Evolutionary conservation across 1,140 invertebrate species (phyloP).

Genomic region (Pollicipes pollicipes): DNA sequence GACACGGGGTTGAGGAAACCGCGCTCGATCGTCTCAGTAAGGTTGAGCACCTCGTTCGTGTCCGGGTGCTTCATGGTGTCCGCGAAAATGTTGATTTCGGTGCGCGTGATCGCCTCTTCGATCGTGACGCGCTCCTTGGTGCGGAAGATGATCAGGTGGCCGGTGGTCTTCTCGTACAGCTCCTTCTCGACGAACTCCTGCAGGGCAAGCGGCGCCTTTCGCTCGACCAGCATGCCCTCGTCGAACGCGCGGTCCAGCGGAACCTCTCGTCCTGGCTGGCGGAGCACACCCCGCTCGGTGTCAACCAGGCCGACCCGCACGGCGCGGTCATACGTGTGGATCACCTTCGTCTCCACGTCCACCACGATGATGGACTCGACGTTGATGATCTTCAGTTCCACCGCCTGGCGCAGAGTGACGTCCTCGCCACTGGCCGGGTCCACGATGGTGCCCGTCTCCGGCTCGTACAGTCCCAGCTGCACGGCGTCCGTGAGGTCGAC

Average conservation of each 20-base stretch:
- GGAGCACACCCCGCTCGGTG: conserved; percentile 44
- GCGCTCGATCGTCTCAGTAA: conserved; percentile 59
- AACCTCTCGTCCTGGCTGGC: conserved; percentile 39
- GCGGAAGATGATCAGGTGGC: conserved; percentile 43
- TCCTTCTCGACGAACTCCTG: conserved; percentile 69
- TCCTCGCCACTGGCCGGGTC: background rate
- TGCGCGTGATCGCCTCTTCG: conserved; percentile 54
- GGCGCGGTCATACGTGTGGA: conserved; percentile 5
- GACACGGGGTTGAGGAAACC: conserved; percentile 62
- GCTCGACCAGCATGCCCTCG: conserved; percentile 55
- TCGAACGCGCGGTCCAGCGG: conserved; percentile 54
- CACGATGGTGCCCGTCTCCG: conserved; percentile 38
- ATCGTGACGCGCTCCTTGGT: conserved; percentile 53
- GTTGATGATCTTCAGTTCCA: background rate
- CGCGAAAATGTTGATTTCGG: conserved; percentile 54
- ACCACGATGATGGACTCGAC: background rate
- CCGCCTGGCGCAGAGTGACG: background rate
- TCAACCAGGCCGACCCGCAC: conserved; percentile 39
- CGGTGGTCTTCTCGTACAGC: conserved; percentile 55
- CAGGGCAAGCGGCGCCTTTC: conserved; percentile 55
- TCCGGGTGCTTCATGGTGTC: conserved; percentile 62
- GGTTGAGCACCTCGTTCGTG: conserved; percentile 52
- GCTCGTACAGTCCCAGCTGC: conserved; percentile 55
- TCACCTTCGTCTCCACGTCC: background rate
- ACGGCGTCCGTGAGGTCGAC: conserved; percentile 55